These are phyloP conservation scores for Lamprotornis superbus DNA, from an alignment of 2,113 vertebrate species.

Conservation along the genomic window DNA sequence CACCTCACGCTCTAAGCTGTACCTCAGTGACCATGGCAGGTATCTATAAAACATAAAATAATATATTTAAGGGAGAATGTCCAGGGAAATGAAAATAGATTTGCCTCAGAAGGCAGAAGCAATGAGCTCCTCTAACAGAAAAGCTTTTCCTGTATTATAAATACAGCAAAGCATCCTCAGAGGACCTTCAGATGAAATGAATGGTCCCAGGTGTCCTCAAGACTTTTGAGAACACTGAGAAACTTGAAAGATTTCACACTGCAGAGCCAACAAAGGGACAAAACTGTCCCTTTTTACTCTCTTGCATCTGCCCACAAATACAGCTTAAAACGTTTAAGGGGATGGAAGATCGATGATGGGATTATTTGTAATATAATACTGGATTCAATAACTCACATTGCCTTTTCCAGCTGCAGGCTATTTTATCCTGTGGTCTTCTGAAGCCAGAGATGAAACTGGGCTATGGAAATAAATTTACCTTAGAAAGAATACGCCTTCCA, in stretches of 20 bases:
- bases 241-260: not conserved
- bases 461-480: not conserved
- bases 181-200: not conserved
- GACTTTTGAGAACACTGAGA: not conserved
- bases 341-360: not conserved
- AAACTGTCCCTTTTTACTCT: not conserved
- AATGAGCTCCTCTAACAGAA: not conserved
- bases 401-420: not conserved
- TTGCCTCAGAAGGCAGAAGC: not conserved
- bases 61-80: not conserved
- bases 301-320: not conserved
- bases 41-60: not conserved
- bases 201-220: not conserved
- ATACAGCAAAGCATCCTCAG: not conserved
- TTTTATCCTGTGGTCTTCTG: not conserved
- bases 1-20: not conserved
- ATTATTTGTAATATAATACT: not conserved
- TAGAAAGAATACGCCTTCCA: not conserved
- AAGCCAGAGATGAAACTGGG: not conserved
- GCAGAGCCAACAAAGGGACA: not conserved
- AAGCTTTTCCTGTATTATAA: not conserved
- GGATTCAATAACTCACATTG: not conserved
- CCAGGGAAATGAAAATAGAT: not conserved
- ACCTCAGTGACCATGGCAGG: not conserved
- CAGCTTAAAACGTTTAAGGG: not conserved